phyloP scores from a whole-genome alignment of 2,797 vertebrate species.

The Benthosema pterotum region DNA sequence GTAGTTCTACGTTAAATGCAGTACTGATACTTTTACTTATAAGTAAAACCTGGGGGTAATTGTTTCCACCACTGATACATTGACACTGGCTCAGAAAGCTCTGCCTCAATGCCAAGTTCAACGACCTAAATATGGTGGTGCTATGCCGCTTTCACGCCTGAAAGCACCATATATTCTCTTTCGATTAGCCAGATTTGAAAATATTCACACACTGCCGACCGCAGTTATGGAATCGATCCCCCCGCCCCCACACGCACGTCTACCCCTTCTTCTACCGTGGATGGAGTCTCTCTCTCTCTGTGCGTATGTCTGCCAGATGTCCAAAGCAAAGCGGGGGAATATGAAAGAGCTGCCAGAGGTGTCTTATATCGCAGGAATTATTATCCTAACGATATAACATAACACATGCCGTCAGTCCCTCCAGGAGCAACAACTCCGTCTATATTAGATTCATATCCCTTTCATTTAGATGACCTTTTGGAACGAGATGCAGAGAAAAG shows the following conservation, averaged over 20 bases:
- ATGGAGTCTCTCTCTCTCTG: slow-evolving; percentile 46
- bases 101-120: slow-evolving; percentile 36
- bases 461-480: slow-evolving; percentile 46
- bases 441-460: slow-evolving; percentile 44
- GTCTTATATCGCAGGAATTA: slow-evolving; percentile 73
- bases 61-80: too few species aligned
- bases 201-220: slow-evolving; percentile 34
- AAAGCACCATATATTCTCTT: slow-evolving; percentile 46
- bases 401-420: slow-evolving; percentile 70
- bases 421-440: slow-evolving; percentile 48
- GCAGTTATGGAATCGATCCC: slow-evolving; percentile 64
- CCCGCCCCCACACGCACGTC: slow-evolving; percentile 69
- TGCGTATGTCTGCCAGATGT: slow-evolving; percentile 82
- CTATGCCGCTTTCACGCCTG: slow-evolving; percentile 45
- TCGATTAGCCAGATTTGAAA: slow-evolving; percentile 25
- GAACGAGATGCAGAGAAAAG: slow-evolving; percentile 23
- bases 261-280: slow-evolving; percentile 34
- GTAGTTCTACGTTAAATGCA: too few species aligned
- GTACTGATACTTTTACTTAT: too few species aligned
- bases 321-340: slow-evolving; percentile 45
- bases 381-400: slow-evolving; percentile 74
- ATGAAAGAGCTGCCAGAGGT: slow-evolving; percentile 71
- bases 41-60: too few species aligned
- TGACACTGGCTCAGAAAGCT: slow-evolving; percentile 7
- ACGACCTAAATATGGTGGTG: slow-evolving; percentile 19